Evolutionary conservation across 2,113 vertebrate species (phyloP).

Genomic region (Apaloderma vittatum): DNA sequence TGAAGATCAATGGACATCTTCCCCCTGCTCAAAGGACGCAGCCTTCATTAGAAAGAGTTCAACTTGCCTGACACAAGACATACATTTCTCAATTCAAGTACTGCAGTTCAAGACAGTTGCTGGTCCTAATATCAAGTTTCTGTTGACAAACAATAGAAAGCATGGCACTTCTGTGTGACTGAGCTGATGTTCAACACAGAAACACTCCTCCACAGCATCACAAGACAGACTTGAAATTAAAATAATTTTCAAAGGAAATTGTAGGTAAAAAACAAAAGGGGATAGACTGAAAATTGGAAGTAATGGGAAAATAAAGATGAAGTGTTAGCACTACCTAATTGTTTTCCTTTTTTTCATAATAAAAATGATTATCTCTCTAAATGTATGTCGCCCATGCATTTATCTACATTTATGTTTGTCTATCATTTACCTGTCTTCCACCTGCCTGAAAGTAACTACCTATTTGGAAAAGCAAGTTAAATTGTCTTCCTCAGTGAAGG

Average conservation of each 20-base stretch:
- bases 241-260: slow-evolving; percentile 62
- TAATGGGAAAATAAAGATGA: slow-evolving; percentile 76
- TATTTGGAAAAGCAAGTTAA: slow-evolving; percentile 77
- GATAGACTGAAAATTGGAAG: slow-evolving; percentile 72
- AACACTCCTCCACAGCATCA: slow-evolving; percentile 62
- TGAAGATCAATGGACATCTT: not conserved
- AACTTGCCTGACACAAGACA: not conserved
- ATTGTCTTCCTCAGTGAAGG: slow-evolving; percentile 70
- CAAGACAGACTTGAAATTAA: slow-evolving; percentile 68
- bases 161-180: not conserved
- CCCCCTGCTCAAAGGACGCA: not conserved
- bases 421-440: slow-evolving; percentile 78
- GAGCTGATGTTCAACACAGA: not conserved
- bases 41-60: not conserved
- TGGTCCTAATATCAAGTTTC: slow-evolving; percentile 23
- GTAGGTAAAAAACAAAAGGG: slow-evolving; percentile 73
- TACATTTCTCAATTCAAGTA: not conserved
- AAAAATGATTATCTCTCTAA: slow-evolving; percentile 75
- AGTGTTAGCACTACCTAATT: slow-evolving; percentile 74
- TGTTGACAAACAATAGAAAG: slow-evolving; percentile 43
- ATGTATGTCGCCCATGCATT: slow-evolving; percentile 69
- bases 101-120: not conserved
- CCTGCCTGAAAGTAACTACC: slow-evolving; percentile 75
- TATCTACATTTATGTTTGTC: slow-evolving; percentile 77
- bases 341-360: slow-evolving; percentile 73